Conservation (phyloP, 2,888 invertebrate species). For the Cephus rjabovi region DNA sequence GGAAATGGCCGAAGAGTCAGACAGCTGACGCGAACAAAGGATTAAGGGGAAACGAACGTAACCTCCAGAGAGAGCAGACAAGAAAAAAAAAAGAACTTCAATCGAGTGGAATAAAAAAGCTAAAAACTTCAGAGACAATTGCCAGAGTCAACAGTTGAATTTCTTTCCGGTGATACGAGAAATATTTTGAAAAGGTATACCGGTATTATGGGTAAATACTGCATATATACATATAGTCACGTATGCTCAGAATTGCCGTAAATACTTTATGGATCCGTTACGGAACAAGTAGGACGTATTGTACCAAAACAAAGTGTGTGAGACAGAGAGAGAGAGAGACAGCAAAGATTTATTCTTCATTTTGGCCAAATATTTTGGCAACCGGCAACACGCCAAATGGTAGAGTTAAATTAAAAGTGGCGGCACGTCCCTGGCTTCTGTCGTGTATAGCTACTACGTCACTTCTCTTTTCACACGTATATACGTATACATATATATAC, state of each 20-base stretch:
- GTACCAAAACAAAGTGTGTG: not conserved
- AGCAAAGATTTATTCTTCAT: not conserved
- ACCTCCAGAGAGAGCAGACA: not conserved
- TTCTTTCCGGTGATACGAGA: not conserved
- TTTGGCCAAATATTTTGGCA: not conserved
- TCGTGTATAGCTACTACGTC: not conserved
- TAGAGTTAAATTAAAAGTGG: not conserved
- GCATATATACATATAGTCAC: not conserved
- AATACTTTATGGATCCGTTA: not conserved
- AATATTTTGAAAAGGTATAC: not conserved
- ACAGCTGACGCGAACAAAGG: not conserved
- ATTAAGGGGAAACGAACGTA: not conserved
- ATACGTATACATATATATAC: not conserved
- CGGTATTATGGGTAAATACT: not conserved
- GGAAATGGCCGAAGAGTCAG: not conserved
- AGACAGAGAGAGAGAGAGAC: too few relatives aligned
- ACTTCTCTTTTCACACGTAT: not conserved
- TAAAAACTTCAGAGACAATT: not conserved
- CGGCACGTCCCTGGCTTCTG: not conserved
- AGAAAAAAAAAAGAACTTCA: not conserved
- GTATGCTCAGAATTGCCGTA: not conserved
- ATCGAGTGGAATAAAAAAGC: not conserved
- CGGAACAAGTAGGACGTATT: not conserved
- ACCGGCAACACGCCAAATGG: not conserved
- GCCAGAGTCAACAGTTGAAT: not conserved